Percentiles rank a stretch among this genome's conserved stretches.
These are phyloP conservation scores for Carollia perspicillata DNA, from an alignment of 2,113 vertebrate species.

Conservation along the genomic window DNA sequence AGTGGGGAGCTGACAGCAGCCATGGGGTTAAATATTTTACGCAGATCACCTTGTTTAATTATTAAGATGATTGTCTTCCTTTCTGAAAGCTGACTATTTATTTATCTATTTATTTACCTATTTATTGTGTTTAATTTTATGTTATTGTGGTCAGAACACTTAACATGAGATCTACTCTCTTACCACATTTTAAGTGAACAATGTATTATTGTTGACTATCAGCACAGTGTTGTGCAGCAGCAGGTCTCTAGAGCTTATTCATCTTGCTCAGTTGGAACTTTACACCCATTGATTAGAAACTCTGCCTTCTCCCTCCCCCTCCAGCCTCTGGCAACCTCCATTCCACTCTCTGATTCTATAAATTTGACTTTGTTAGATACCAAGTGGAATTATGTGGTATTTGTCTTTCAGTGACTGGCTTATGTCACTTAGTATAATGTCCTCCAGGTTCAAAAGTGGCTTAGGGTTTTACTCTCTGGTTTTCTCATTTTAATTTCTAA, in stretches of 20 bases:
- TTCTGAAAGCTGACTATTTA: neutral
- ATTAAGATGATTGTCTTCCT: neutral
- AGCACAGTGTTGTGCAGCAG: neutral
- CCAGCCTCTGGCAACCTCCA: neutral
- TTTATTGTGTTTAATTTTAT: neutral
- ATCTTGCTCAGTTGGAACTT: neutral
- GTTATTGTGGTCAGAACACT: neutral
- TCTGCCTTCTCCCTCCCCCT: neutral
- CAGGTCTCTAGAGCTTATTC: neutral
- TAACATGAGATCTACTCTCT: neutral
- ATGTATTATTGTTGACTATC: too few relatives aligned
- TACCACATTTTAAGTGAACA: neutral
- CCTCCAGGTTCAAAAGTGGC: neutral
- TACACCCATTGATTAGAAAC: neutral
- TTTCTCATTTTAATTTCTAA: constrained; percentile 46
- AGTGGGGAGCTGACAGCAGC: neutral
- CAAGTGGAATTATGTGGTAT: neutral
- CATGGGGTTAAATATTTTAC: neutral
- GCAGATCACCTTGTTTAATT: neutral
- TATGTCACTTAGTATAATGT: neutral
- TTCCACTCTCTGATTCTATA: neutral
- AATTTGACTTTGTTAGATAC: too few relatives aligned
- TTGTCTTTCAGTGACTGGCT: neutral
- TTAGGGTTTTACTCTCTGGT: neutral
- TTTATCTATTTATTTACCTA: neutral